Conservation (phyloP, 2,888 invertebrate genomes). For the Synergus japonicus region DNA sequence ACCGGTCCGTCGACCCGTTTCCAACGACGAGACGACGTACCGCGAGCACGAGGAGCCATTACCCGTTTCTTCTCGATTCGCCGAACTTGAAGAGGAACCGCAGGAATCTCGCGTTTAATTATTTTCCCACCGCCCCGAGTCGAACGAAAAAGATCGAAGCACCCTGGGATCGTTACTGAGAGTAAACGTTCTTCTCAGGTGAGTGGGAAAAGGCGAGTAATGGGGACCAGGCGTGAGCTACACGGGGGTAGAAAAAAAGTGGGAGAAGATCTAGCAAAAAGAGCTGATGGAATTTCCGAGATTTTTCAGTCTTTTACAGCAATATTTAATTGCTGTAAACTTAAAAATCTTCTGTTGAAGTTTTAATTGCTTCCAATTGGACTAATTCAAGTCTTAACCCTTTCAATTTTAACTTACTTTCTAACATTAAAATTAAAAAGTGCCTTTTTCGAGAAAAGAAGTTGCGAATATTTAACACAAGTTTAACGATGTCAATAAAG, state of each 20-base stretch:
- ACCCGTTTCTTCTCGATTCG: slow-evolving; percentile 40
- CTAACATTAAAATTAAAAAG: too few species aligned
- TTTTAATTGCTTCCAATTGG: too few species aligned
- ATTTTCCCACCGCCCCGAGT: slow-evolving; percentile 33
- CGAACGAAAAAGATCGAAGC: slow-evolving; percentile 34
- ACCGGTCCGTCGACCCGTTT: slow-evolving; percentile 40
- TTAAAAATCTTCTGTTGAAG: too few species aligned
- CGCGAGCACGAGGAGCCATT: slow-evolving; percentile 23
- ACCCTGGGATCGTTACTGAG: slow-evolving; percentile 29
- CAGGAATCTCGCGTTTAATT: slow-evolving; percentile 41
- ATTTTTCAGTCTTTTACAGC: too few species aligned
- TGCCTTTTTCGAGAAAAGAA: too few species aligned
- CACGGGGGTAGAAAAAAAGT: neutral
- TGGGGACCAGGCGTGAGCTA: neutral
- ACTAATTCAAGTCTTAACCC: too few species aligned
- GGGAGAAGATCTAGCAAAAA: neutral
- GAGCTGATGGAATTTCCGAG: neutral
- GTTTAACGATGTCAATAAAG: neutral
- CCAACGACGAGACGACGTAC: slow-evolving; percentile 4
- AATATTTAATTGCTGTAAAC: too few species aligned
- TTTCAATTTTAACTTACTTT: too few species aligned
- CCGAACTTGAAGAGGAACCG: slow-evolving; percentile 38
- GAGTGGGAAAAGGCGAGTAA: slow-evolving; percentile 18
- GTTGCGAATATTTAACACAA: neutral
- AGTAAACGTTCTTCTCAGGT: slow-evolving; percentile 1